Base-by-base conservation (phyloP, 2,888 invertebrate genomes). In the Chaetogeoica ovagalla region DNA sequence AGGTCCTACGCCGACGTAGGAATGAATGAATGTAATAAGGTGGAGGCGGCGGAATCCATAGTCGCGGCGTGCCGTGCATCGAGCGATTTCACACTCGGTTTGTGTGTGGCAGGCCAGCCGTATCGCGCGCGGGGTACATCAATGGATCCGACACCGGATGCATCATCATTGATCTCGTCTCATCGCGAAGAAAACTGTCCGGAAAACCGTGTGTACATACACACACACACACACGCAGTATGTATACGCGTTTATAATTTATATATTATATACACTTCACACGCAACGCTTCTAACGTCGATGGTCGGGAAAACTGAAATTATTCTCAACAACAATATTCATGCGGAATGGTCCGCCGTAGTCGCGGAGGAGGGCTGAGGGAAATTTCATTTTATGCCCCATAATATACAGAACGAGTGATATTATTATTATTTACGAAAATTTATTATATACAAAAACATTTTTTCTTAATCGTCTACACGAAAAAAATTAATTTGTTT, bases 1-100 rank as follows among this genome's bases (percentile, higher is more conserved):
- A 30, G 30, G 30, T 30, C 30, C 30, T 30, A 30, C 30, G 30
- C 30, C 30, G 30, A 2, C 30, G 30, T 30, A 15, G 15, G 21
- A 30, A 13, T 2, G 30, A 6, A 6, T 15, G 59, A n/a, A 4
- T 5, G 55, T n/a, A n/a, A 59, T 52, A 37, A 23, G 55, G 55
- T 39, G 23, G 11, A n/a, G 69, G 69, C n/a, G 48, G 60, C 60
- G 69, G 60, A 63, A 79, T 79, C 77, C 70, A 55, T 70, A 79
- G 77, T 70, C 70, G 77, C 23, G 55, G 43, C 43, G 43, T 9
- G 43, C 8, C 43, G 43, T 71, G 77, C 70, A 52, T 39, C 63
- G 77, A 79, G 39, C 77, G 77, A 79, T 79, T 79, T 79, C 77
- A 79, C 77, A 79, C 77, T 71, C 77, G 77, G 77, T 79, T 79